Conservation (phyloP, 2,888 invertebrate species). For the Amphiduros pacificus region DNA sequence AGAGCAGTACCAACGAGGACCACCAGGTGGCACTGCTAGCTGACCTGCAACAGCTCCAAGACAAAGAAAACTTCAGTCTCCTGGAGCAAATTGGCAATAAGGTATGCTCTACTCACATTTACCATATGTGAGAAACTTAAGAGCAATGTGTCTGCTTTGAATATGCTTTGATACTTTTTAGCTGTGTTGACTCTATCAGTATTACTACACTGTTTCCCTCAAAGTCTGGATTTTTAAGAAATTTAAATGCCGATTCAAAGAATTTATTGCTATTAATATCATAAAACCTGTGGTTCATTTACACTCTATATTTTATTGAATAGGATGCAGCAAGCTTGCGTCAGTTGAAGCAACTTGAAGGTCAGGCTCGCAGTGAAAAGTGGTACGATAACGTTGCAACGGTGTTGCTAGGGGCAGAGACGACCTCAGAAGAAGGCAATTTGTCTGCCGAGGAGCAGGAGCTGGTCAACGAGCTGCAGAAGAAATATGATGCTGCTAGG, state of each 20-base stretch:
- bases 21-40: slow-evolving; percentile 44
- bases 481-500: slow-evolving; percentile 50
- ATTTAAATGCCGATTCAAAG: too few species aligned
- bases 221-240: too few species aligned
- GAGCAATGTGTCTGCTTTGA: too few species aligned
- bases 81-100: too few species aligned
- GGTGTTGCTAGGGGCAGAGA: slow-evolving; percentile 32
- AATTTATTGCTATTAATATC: too few species aligned
- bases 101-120: too few species aligned
- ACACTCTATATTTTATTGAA: not conserved
- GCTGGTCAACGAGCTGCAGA: slow-evolving; percentile 40
- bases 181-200: too few species aligned
- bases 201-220: too few species aligned
- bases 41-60: slow-evolving; percentile 46
- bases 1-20: slow-evolving; percentile 27
- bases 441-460: slow-evolving; percentile 23
- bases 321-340: slow-evolving; percentile 35
- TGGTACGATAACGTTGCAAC: slow-evolving; percentile 43
- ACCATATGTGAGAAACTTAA: too few species aligned
- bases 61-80: too few species aligned
- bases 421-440: slow-evolving; percentile 10
- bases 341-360: slow-evolving; percentile 33
- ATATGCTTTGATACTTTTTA: too few species aligned
- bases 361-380: slow-evolving; percentile 15
- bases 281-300: too few species aligned